Evolutionary conservation across 2,113 vertebrate genomes (phyloP), one percentile per base, ranked within the genome.

Genomic region (Vulpes ferrilata): DNA sequence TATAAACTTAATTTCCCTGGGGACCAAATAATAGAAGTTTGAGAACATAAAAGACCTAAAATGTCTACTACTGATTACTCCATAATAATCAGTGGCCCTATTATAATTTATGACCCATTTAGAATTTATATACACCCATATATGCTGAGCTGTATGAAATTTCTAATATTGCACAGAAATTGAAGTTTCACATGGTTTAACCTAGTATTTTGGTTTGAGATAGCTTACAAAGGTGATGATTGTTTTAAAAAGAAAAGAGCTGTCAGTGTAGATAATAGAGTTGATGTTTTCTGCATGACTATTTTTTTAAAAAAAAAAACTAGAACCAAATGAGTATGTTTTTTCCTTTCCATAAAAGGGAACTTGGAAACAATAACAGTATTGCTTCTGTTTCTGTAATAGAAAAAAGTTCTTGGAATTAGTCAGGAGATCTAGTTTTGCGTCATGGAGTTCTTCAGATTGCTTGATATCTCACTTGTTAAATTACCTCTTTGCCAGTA

Each of bases 301-400:
- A 48, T 83, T 19, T 43, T 35, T 38, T 53, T 25, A 27, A 0
- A 55, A 55, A 35, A 55, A 13, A 30, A 73, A 92, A 64, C 4
- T 81, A 10, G 81, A 69, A 88, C 12, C 69, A 84, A 78, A 35
- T 59, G 25, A 89, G 11, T 88, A 22, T 74, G 15, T 22, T 92
- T 89, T 91, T 90, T 53, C 35, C 90, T 88, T 94, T 22, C 10
- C 13, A 76, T 59, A 90, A 96, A 88, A 64, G 85, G 89, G 81
- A 93, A 93, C 27, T 90, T 64, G 76, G 65, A 90, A 94, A 78
- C 55, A 48, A 32, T 55, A 55, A 59, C 16, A 27, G 51, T 59
- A 19, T 62, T 60, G 67, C 35, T 93, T 96, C 84, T 93, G 22
- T 89, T 89, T 84, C 23, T 88, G 9, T 38, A 65, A 30, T 48